Conservation (phyloP, 2,113 vertebrate species). For the Ceyx margarethae region DNA sequence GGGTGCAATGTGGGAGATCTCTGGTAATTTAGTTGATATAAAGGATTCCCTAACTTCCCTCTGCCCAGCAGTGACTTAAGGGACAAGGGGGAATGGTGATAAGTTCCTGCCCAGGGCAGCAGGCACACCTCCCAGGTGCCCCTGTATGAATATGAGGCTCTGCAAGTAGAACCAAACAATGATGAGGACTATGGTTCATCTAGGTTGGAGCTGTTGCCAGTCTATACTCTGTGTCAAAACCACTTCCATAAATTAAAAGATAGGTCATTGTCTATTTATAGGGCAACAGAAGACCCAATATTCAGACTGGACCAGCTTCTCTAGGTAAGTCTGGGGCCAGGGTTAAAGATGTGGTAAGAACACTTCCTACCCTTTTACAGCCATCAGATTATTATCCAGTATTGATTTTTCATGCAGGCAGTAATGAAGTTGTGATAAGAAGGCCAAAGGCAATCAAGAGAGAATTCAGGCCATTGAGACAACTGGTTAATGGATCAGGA, state of each 20-base stretch:
- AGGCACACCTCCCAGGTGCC: not conserved
- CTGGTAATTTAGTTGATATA: not conserved
- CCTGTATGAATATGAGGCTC: not conserved
- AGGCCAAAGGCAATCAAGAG: not conserved
- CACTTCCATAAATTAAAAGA: not conserved
- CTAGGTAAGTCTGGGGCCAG: not conserved
- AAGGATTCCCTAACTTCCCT: not conserved
- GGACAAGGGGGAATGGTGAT: not conserved
- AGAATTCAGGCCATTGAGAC: not conserved
- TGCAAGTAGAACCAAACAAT: not conserved
- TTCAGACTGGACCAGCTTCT: not conserved
- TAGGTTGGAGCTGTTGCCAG: not conserved
- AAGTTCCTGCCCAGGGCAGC: not conserved
- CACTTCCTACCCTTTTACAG: fast-evolving
- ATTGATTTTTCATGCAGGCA: not conserved
- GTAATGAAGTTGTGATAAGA: not conserved
- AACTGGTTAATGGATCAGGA: not conserved
- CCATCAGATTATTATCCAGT: not conserved
- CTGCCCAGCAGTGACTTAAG: not conserved
- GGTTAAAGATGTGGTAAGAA: not conserved
- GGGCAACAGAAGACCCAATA: not conserved
- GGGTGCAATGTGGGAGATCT: not conserved
- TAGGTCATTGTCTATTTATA: not conserved
- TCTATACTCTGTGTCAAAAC: not conserved
- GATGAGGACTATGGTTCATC: not conserved